Evolutionary conservation across 2,797 vertebrate genomes (phyloP).

Genomic region (Oreortyx pictus): DNA sequence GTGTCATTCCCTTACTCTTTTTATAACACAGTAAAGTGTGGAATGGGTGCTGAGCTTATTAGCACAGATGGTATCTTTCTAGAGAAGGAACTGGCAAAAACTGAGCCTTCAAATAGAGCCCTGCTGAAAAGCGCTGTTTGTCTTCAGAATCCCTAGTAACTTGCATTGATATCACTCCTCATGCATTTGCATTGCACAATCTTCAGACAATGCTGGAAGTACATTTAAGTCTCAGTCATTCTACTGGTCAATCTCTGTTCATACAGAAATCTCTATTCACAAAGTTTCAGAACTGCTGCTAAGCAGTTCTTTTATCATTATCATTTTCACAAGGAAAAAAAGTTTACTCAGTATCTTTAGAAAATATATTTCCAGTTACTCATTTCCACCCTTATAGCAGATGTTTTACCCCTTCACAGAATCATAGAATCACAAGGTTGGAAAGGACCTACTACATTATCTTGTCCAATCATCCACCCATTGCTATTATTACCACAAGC

Average conservation of each 20-base stretch:
- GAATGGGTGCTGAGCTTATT: neutral
- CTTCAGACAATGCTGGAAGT: neutral
- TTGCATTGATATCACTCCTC: neutral
- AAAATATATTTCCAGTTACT: neutral
- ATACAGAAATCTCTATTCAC: neutral
- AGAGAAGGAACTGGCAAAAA: neutral
- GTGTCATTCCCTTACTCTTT: neutral
- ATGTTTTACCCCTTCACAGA: neutral
- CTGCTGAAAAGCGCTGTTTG: neutral
- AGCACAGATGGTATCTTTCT: neutral
- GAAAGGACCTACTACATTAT: no score
- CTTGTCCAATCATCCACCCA: no score
- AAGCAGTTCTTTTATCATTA: neutral
- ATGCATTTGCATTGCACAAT: neutral
- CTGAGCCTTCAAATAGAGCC: neutral
- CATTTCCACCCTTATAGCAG: neutral
- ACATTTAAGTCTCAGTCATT: neutral
- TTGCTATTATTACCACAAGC: no score
- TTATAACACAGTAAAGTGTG: neutral
- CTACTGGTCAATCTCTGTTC: neutral
- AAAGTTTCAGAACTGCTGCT: neutral
- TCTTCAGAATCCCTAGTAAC: neutral
- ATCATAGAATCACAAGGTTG: no score
- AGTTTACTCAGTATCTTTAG: neutral
- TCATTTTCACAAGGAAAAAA: neutral